Conservation (phyloP, 2,888 invertebrate genomes). For the Anoplius nigerrimus region DNA sequence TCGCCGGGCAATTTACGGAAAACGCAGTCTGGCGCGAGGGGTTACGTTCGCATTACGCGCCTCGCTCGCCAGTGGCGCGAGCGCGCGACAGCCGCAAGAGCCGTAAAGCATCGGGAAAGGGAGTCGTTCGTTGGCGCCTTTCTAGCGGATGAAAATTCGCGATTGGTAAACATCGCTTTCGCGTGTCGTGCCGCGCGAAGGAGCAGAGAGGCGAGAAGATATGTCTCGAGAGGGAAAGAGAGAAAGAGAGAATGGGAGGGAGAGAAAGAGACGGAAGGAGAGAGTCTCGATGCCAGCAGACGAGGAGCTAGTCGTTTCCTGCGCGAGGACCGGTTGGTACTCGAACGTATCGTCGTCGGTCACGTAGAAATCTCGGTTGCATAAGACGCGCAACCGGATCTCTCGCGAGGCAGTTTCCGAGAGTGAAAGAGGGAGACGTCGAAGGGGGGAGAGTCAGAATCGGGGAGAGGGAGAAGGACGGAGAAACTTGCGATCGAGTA, state of each 20-base stretch:
- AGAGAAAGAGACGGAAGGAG: too few species aligned
- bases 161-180: conserved; percentile 46
- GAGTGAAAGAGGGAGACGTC: conserved; percentile 11
- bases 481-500: not conserved
- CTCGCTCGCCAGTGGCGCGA: too few species aligned
- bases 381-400: conserved; percentile 54
- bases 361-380: conserved; percentile 57
- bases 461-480: not conserved
- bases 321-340: conserved; percentile 38
- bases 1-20: too few species aligned
- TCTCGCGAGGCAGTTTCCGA: conserved; percentile 38
- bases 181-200: conserved; percentile 29
- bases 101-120: too few species aligned
- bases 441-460: not conserved
- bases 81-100: too few species aligned
- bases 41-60: too few species aligned
- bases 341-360: conserved; percentile 25
- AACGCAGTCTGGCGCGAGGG: too few species aligned
- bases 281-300: conserved; percentile 17
- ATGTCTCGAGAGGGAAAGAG: too few species aligned
- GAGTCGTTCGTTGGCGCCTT: too few species aligned
- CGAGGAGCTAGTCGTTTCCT: conserved; percentile 22
- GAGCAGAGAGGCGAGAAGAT: too few species aligned
- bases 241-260: too few species aligned
- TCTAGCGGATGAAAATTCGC: conserved; percentile 5